Evolutionary conservation across 1,140 invertebrate genomes (phyloP).

Genomic region (Capitella teleta): DNA sequence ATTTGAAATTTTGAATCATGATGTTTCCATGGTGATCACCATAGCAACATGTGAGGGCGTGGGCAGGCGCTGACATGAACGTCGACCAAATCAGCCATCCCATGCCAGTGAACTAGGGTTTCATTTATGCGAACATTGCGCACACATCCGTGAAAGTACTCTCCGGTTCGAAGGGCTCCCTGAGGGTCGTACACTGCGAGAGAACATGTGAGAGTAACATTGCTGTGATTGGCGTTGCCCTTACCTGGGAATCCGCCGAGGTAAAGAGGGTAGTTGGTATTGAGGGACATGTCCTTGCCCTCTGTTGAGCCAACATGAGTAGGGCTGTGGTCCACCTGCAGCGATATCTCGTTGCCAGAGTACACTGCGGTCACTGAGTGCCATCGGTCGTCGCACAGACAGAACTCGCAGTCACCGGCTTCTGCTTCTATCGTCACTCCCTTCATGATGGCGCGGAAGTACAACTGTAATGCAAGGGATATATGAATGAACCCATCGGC

Average conservation of each 20-base stretch:
- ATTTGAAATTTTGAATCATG: too few species aligned
- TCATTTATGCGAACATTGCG: slow-evolving; percentile 64
- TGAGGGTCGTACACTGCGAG: not conserved
- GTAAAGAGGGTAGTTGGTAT: slow-evolving; percentile 56
- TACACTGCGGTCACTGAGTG: slow-evolving; percentile 66
- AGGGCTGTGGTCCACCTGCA: slow-evolving; percentile 59
- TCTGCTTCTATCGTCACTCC: slow-evolving; percentile 53
- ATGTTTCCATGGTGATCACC: too few species aligned
- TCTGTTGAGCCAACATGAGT: slow-evolving; percentile 35
- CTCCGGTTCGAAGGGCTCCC: slow-evolving; percentile 54
- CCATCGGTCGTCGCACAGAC: slow-evolving; percentile 76
- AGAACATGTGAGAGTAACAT: not conserved
- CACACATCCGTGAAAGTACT: slow-evolving; percentile 85
- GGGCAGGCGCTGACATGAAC: slow-evolving; percentile 77
- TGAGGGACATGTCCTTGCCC: slow-evolving; percentile 38
- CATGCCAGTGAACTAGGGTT: slow-evolving; percentile 62
- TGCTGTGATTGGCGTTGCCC: not conserved
- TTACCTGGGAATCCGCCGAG: slow-evolving; percentile 76
- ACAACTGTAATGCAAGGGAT: slow-evolving; percentile 22
- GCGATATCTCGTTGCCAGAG: slow-evolving; percentile 48
- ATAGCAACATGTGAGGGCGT: too few species aligned
- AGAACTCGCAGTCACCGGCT: slow-evolving; percentile 52
- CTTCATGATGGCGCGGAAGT: slow-evolving; percentile 41
- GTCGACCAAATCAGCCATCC: slow-evolving; percentile 68
- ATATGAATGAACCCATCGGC: not conserved